Conservation (phyloP, 2,113 vertebrate genomes). For the Alosa alosa region DNA sequence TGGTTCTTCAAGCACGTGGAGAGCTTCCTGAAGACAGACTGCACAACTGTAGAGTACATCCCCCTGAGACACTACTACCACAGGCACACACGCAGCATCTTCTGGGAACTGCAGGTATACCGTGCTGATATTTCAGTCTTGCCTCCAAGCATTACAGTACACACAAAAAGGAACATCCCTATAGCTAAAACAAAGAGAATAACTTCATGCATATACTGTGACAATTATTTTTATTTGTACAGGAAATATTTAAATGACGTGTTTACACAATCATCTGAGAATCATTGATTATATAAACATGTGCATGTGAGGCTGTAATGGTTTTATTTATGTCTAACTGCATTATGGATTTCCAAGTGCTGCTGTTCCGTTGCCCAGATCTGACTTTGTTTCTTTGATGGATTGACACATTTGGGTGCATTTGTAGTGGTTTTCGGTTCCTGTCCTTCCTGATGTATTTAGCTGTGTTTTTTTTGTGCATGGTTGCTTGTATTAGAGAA, state of each 20-base stretch:
- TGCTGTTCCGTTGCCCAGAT: neutral
- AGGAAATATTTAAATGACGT: too few species aligned
- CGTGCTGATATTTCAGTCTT: neutral
- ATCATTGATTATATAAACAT: neutral
- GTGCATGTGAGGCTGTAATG: neutral
- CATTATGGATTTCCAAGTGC: neutral
- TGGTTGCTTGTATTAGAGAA: neutral
- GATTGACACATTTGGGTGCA: slow-evolving; percentile 4
- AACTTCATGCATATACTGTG: too few species aligned
- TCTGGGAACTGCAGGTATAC: slow-evolving; percentile 95
- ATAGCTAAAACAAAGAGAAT: neutral
- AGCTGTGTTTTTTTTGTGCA: neutral
- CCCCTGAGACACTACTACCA: slow-evolving; percentile 96
- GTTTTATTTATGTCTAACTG: neutral
- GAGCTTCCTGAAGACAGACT: slow-evolving; percentile 75
- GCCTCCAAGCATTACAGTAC: neutral
- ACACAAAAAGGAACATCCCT: neutral
- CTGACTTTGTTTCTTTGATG: neutral
- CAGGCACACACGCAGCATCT: slow-evolving; percentile 95
- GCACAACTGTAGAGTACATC: slow-evolving; percentile 83
- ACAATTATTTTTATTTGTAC: too few species aligned
- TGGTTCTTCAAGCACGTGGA: slow-evolving; percentile 98
- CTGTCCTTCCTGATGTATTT: neutral
- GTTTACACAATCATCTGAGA: neutral
- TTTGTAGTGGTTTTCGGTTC: neutral